Percentiles rank a stretch among this genome's conserved stretches.
Conservation (phyloP, 2,113 vertebrate species). For the Menura novaehollandiae region DNA sequence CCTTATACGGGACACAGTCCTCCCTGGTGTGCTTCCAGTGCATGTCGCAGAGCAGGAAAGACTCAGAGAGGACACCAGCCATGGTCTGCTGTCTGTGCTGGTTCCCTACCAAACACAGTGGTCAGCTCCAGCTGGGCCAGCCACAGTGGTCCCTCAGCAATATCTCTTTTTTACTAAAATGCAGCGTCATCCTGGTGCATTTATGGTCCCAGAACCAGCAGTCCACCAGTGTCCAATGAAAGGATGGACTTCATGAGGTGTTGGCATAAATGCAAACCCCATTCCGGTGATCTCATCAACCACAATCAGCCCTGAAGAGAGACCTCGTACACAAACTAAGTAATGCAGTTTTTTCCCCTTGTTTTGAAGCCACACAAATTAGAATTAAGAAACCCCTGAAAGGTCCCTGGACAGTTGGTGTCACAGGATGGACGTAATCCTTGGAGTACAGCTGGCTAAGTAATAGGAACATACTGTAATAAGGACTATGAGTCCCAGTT, state of each 20-base stretch:
- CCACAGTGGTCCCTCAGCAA: accelerated
- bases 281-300: neutral
- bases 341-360: accelerated
- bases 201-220: neutral
- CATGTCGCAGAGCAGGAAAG: neutral
- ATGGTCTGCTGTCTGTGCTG: neutral
- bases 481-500: neutral
- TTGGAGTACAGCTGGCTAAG: neutral
- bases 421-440: neutral
- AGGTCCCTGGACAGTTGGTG: neutral
- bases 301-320: neutral
- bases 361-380: neutral
- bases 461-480: neutral
- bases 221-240: neutral
- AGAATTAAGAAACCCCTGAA: neutral
- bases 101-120: neutral
- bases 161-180: neutral
- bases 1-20: neutral
- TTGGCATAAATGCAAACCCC: neutral
- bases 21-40: neutral
- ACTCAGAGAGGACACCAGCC: neutral
- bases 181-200: neutral
- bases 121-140: neutral
- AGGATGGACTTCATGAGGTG: neutral
- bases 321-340: neutral